These are phyloP conservation scores for Eulimnadia texana DNA, from an alignment of 1,140 invertebrate species.

Conservation along the genomic window DNA sequence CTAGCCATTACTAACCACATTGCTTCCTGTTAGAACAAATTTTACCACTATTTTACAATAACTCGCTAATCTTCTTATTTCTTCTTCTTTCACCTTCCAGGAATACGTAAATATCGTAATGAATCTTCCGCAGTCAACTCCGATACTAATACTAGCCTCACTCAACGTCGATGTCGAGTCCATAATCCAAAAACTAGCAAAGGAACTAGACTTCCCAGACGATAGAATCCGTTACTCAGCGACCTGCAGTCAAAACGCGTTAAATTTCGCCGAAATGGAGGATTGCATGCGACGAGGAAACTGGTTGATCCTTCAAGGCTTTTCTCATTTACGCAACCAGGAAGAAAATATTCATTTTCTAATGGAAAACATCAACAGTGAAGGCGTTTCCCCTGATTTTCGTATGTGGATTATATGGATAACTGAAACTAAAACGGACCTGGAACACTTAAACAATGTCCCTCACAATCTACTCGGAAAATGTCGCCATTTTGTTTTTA, in stretches of 20 bases:
- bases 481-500: neutral
- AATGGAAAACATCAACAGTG: conserved; percentile 7
- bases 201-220: conserved; percentile 11
- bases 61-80: neutral
- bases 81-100: neutral
- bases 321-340: conserved; percentile 1
- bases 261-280: conserved; percentile 11
- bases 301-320: conserved; percentile 10
- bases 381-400: conserved; percentile 5
- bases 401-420: conserved; percentile 6
- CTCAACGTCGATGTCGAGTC: conserved; percentile 1
- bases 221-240: conserved; percentile 6
- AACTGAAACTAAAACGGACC: neutral
- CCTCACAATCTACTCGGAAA: neutral
- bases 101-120: conserved; percentile 3
- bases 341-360: neutral
- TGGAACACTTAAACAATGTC: neutral
- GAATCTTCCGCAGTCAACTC: neutral
- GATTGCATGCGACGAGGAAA: conserved; percentile 12
- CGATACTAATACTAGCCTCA: conserved; percentile 3
- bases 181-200: neutral
- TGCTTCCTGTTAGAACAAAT: no score
- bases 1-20: no score
- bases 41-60: neutral
- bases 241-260: neutral